Conservation (phyloP, 2,113 vertebrate species). For the Crocuta crocuta region DNA sequence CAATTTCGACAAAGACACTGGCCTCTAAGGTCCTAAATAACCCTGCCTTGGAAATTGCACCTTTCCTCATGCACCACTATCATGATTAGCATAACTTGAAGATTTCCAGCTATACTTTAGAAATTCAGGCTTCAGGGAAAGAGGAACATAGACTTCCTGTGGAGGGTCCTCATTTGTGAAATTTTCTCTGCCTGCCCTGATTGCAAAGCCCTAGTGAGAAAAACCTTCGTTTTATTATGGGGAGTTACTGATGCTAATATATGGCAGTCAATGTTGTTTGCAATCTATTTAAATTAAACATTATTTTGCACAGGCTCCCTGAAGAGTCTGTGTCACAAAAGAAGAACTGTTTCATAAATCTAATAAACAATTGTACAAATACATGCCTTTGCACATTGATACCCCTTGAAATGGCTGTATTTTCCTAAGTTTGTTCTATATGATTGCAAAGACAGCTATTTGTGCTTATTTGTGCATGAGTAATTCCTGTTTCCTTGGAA, state of each 20-base stretch:
- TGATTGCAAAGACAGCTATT: slow-evolving; percentile 15
- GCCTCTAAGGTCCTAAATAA: not conserved
- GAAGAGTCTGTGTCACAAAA: slow-evolving; percentile 48
- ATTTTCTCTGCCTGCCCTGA: slow-evolving; percentile 32
- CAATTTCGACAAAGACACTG: not conserved
- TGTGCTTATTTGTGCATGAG: slow-evolving; percentile 66
- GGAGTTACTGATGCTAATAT: slow-evolving; percentile 57
- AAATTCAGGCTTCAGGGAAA: slow-evolving; percentile 37
- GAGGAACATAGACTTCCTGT: not conserved
- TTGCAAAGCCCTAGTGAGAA: slow-evolving; percentile 45
- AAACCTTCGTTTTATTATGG: slow-evolving; percentile 50
- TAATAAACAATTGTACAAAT: slow-evolving; percentile 58
- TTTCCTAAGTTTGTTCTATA: slow-evolving; percentile 39
- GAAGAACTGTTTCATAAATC: slow-evolving; percentile 51
- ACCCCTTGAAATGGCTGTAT: slow-evolving; percentile 1
- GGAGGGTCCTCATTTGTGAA: slow-evolving; percentile 9
- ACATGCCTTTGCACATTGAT: not conserved
- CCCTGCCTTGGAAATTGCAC: not conserved
- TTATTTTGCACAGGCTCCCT: slow-evolving; percentile 56
- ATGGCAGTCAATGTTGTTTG: slow-evolving; percentile 34
- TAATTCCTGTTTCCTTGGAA: slow-evolving; percentile 69
- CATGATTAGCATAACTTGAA: slow-evolving; percentile 36
- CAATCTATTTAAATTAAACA: slow-evolving; percentile 71
- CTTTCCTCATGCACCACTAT: not conserved
- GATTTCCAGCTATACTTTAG: not conserved